Base-by-base conservation (phyloP, 2,888 invertebrate species). In the Ceraclea dissimilis region DNA sequence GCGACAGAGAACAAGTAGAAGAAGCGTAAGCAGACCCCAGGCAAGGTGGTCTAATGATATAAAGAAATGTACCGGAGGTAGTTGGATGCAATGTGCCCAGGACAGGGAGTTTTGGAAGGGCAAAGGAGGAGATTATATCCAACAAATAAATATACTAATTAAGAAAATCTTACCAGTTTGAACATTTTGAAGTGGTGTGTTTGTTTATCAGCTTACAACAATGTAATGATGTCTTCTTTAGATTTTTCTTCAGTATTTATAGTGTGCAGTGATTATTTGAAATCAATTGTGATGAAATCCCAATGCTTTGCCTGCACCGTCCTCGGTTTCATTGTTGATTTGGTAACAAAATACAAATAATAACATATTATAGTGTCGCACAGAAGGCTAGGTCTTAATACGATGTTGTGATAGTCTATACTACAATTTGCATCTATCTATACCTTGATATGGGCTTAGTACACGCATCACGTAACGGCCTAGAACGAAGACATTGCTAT, bases 121-220 rank as follows among this genome's bases (percentile, higher is more conserved):
- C n/a, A n/a, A n/a, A n/a, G n/a, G n/a, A n/a, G n/a, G n/a, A n/a
- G n/a, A n/a, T n/a, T n/a, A n/a, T n/a, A n/a, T n/a, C n/a, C n/a
- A n/a, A n/a, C n/a, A n/a, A n/a, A n/a, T n/a, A n/a, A n/a, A n/a
- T n/a, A n/a, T n/a, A n/a, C n/a, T n/a, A n/a, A n/a, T n/a, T n/a
- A n/a, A n/a, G n/a, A 26, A 26, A 26, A 21, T 53, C 60, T 60
- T 39, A 62, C 63, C 58, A 60, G 48, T 34, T 60, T 60, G 50
- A 60, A 60, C 60, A 60, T 60, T 52, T 60, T 60, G 55, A 31
- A 54, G 43, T 33, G 33, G 22, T 33, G 33, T 53, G 46, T 46
- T 46, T 11, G 19, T 46, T 46, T 43, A 43, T 39, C 39, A 16
- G 16, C 4, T n/a, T 8, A 16, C 39, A 39, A 39, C 8, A 16